These are phyloP conservation scores for Oithona nana DNA, from an alignment of 2,888 invertebrate species.

Conservation along the genomic window DNA sequence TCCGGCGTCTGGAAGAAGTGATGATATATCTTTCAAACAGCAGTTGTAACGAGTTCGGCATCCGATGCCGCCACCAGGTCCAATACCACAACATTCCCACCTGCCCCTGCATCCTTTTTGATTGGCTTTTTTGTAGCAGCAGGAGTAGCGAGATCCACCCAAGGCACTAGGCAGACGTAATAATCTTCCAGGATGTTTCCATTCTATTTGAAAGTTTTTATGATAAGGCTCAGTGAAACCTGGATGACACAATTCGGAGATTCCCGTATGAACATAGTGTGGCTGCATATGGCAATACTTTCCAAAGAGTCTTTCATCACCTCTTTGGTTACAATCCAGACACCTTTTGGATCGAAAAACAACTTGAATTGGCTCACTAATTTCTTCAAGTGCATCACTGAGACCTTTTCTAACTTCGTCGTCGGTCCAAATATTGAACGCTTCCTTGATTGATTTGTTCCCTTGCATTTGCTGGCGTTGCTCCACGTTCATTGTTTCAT, in stretches of 20 bases:
- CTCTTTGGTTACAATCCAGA: neutral
- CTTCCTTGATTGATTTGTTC: neutral
- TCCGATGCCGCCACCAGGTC: neutral
- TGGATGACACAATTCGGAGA: neutral
- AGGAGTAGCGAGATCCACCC: neutral
- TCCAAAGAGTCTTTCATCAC: conserved; percentile 3
- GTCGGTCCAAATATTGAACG: neutral
- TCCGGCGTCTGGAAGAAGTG: neutral
- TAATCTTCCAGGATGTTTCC: neutral
- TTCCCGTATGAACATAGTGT: neutral
- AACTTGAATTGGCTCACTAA: neutral
- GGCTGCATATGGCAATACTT: conserved; percentile 7
- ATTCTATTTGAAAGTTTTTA: neutral
- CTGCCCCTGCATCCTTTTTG: neutral
- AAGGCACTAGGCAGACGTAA: neutral
- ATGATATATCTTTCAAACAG: neutral
- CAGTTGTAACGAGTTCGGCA: neutral
- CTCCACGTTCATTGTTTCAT: neutral
- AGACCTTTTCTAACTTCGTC: conserved; percentile 1
- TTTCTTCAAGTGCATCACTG: neutral
- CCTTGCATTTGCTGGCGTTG: neutral
- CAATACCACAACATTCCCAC: neutral
- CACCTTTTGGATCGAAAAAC: neutral
- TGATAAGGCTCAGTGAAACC: neutral
- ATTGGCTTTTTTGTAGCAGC: neutral